These are phyloP conservation scores for Nycticebus coucang DNA, from an alignment of 2,113 vertebrate species.

Conservation along the genomic window DNA sequence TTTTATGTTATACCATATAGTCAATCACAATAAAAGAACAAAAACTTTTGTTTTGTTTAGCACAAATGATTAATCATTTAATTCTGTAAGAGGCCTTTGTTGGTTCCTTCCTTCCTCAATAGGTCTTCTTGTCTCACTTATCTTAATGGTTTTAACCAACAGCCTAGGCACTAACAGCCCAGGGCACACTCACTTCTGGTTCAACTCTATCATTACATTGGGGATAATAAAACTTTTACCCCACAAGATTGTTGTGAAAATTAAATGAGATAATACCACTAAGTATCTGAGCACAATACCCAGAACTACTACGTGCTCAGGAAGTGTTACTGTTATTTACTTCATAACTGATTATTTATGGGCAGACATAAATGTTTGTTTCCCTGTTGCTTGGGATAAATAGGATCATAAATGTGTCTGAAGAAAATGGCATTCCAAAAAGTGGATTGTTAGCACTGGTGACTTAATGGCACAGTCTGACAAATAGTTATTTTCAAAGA, in stretches of 20 bases:
- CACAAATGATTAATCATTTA: not conserved
- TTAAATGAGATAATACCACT: not conserved
- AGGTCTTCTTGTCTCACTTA: not conserved
- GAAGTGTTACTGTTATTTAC: not conserved
- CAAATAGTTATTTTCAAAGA: not conserved
- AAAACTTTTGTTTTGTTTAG: not conserved
- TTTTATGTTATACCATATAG: not conserved
- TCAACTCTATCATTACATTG: not conserved
- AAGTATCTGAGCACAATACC: not conserved
- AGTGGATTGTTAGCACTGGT: not conserved
- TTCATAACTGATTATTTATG: not conserved
- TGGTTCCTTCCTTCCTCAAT: not conserved
- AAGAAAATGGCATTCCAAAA: constrained; percentile 2
- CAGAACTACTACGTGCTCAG: not conserved
- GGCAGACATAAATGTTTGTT: not conserved
- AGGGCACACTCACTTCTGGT: not conserved
- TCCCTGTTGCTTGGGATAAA: not conserved
- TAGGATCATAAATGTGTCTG: not conserved
- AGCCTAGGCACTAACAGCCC: not conserved
- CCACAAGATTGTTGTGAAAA: not conserved
- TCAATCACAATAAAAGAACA: constrained; percentile 2
- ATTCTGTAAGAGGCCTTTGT: not conserved
- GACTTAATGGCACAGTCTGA: not conserved
- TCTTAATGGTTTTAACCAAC: not conserved
- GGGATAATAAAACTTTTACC: not conserved